Conservation (phyloP, 2,888 invertebrate genomes). For the Brachyopa scutellaris region DNA sequence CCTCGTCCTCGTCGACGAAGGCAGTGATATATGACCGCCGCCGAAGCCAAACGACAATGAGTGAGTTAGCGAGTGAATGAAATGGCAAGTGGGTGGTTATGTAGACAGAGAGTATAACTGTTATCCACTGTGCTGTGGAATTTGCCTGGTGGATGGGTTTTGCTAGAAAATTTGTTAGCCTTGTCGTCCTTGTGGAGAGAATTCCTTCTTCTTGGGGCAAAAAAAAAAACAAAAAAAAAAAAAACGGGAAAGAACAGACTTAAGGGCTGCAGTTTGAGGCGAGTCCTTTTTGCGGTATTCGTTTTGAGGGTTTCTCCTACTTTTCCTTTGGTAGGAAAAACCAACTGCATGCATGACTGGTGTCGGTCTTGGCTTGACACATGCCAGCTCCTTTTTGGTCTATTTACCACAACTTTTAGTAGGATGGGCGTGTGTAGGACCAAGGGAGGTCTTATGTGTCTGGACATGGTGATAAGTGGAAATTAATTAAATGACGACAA, state of each 20-base stretch:
- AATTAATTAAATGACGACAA: slow-evolving; percentile 79
- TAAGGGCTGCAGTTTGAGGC: slow-evolving; percentile 31
- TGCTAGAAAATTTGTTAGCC: slow-evolving; percentile 66
- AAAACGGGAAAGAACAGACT: slow-evolving; percentile 67
- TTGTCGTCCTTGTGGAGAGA: slow-evolving; percentile 41
- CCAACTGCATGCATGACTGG: slow-evolving; percentile 49
- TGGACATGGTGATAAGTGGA: slow-evolving; percentile 77
- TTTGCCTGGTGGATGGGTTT: slow-evolving; percentile 39
- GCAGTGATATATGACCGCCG: slow-evolving; percentile 73
- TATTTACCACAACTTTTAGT: slow-evolving; percentile 28
- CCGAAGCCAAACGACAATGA: slow-evolving; percentile 60
- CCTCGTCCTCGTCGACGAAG: slow-evolving; percentile 70
- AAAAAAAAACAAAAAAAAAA: no score
- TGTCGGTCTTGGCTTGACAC: slow-evolving; percentile 43
- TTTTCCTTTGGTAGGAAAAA: slow-evolving; percentile 22
- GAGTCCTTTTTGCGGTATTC: slow-evolving; percentile 51
- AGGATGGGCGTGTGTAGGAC: background rate
- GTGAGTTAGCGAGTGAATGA: slow-evolving; percentile 57
- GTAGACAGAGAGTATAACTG: slow-evolving; percentile 23
- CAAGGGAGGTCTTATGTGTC: slow-evolving; percentile 43
- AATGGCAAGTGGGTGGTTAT: background rate
- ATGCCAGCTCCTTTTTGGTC: slow-evolving; percentile 26
- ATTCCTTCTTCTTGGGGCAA: slow-evolving; percentile 43
- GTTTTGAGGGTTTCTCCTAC: slow-evolving; percentile 13
- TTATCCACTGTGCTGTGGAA: slow-evolving; percentile 36